Conservation (phyloP, 2,888 invertebrate species). For the Antheraea assamensis region DNA sequence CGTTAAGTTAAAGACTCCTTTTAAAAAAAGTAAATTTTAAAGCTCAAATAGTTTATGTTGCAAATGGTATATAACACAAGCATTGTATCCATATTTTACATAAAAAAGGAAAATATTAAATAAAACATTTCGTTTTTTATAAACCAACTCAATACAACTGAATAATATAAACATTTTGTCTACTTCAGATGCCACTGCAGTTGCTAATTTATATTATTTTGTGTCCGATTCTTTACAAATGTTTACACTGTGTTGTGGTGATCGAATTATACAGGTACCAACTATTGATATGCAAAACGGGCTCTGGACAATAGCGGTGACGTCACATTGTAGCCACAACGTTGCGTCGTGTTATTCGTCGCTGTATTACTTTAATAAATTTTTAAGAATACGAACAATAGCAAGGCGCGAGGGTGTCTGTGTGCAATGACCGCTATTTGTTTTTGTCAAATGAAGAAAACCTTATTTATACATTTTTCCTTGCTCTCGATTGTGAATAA, state of each 20-base stretch:
- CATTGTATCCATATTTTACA: too few species aligned
- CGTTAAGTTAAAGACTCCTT: not conserved
- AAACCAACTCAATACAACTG: too few species aligned
- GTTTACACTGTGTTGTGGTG: not conserved
- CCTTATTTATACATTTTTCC: not conserved
- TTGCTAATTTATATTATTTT: not conserved
- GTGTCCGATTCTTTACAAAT: not conserved
- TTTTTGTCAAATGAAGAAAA: constrained; percentile 13
- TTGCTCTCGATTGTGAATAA: not conserved
- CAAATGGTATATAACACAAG: not conserved
- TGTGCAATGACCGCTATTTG: constrained; percentile 22
- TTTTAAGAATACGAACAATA: constrained; percentile 41
- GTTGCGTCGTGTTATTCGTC: constrained; percentile 17
- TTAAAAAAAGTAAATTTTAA: not conserved
- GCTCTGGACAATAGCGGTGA: constrained; percentile 9
- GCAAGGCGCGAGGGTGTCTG: constrained; percentile 21
- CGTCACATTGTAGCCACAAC: constrained; percentile 17
- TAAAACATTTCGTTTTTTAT: too few species aligned
- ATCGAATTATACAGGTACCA: not conserved
- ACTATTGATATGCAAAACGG: not conserved
- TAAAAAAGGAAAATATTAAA: too few species aligned
- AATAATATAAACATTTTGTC: too few species aligned
- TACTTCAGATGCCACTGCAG: too few species aligned
- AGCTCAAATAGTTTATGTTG: not conserved
- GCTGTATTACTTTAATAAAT: constrained; percentile 28